Conservation (phyloP, 2,888 invertebrate species). For the Netelia inedita region DNA sequence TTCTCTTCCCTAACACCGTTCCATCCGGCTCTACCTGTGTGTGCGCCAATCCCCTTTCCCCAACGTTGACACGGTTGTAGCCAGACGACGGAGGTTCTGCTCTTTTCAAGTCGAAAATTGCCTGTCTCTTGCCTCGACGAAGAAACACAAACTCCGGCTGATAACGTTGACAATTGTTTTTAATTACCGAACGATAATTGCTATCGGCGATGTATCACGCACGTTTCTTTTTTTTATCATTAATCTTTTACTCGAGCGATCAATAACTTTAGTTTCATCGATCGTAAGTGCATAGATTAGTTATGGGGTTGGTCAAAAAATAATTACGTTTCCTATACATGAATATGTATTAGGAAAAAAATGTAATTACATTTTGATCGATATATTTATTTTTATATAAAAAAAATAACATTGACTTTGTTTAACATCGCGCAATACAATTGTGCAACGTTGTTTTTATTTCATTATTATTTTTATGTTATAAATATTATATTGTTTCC, state of each 20-base stretch:
- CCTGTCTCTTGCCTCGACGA: not conserved
- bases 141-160: not conserved
- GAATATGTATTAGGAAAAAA: too few species aligned
- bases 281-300: too few species aligned
- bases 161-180: not conserved
- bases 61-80: not conserved
- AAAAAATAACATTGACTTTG: too few species aligned
- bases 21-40: not conserved
- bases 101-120: conserved; percentile 22
- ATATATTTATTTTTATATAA: too few species aligned
- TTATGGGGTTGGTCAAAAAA: too few species aligned
- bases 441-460: too few species aligned
- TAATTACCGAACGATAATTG: conserved; percentile 27
- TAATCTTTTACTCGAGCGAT: not conserved
- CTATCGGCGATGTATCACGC: conserved; percentile 15
- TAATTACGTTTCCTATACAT: too few species aligned
- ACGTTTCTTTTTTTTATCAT: conserved; percentile 68
- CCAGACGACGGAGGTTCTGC: not conserved
- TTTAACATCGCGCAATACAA: too few species aligned
- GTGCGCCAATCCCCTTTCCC: not conserved
- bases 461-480: too few species aligned
- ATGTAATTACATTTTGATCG: too few species aligned
- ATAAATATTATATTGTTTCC: conserved; percentile 5
- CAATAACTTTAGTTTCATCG: too few species aligned
- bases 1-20: conserved; percentile 5